Evolutionary conservation across 2,113 vertebrate species (phyloP).

Genomic region (Accipiter cooperii): DNA sequence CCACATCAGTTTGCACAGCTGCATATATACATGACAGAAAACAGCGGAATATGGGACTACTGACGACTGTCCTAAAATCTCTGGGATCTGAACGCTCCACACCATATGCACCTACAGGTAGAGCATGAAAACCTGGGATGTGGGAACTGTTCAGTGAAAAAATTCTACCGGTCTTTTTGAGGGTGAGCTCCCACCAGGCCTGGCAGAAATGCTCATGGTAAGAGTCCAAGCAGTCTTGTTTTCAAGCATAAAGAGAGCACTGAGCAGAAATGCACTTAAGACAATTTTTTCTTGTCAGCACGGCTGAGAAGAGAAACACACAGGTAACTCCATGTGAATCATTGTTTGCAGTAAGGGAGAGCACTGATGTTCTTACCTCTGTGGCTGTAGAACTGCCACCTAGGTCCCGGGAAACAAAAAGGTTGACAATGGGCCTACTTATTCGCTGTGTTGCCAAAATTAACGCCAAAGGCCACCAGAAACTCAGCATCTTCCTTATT

Average conservation of each 20-base stretch:
- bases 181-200: not conserved
- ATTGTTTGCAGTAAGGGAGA: not conserved
- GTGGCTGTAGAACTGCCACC: conserved; percentile 86
- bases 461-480: conserved; percentile 98
- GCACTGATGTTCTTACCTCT: conserved; percentile 75
- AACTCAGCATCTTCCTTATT: conserved; percentile 93
- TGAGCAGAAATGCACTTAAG: not conserved
- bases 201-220: not conserved
- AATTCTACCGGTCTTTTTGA: not conserved
- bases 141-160: not conserved
- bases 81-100: not conserved
- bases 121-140: not conserved
- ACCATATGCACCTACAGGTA: not conserved
- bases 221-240: not conserved
- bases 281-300: not conserved
- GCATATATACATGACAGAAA: not conserved
- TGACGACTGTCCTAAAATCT: not conserved
- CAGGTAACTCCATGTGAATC: not conserved
- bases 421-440: conserved; percentile 95
- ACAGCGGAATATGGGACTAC: not conserved
- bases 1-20: not conserved
- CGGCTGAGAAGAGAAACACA: not conserved
- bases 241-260: not conserved
- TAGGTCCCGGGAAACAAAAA: conserved; percentile 95
- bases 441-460: conserved; percentile 96